Base-by-base conservation (phyloP, 2,113 vertebrate genomes). In the Perca fluviatilis region DNA sequence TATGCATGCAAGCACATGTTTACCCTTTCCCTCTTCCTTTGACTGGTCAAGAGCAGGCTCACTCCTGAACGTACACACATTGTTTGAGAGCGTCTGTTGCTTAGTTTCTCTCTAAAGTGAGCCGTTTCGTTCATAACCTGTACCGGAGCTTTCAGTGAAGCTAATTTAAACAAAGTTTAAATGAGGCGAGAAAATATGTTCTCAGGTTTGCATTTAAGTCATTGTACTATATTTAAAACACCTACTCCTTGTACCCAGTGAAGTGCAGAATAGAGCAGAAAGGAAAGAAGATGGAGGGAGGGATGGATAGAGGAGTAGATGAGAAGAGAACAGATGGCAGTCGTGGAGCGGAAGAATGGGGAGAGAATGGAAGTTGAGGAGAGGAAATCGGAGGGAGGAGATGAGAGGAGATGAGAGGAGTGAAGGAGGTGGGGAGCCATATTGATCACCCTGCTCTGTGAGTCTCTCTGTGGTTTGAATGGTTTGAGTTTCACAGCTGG, bases 401-500 rank as follows among this genome's bases (percentile, higher is more conserved):
- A 86, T 83, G 76, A 83, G 70, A 43, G 67, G 69, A 68, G 77
- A 86, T 83, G 76, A 83, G 64, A 62, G 77, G 84, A 78, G 81
- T 74, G 62, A 57, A 23, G 58, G 66, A 57, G 19, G 58, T 60
- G 74, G 54, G 57, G 75, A 54, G 83, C 53, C 27, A 19, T 87
- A 90, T 91, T 84, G 86, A 92, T 92, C 85, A 60, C 23, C 9
- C 79, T 84, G 77, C 71, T 84, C 82, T 71, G 70, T 63, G 58
- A 89, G 68, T 87, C 89, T 87, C 75, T 86, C 80, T 79, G 75
- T 90, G 86, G 74, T 88, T 92, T 75, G 75, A 85, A 88, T 90
- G 79, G 76, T 83, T 84, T 77, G 76, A 79, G 68, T 88, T 88
- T 83, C 91, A 74, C 87, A 90, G 89, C 83, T 87, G 87, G 90